Evolutionary conservation across 2,113 vertebrate species (phyloP).

Genomic region (Myrmecobius fasciatus): DNA sequence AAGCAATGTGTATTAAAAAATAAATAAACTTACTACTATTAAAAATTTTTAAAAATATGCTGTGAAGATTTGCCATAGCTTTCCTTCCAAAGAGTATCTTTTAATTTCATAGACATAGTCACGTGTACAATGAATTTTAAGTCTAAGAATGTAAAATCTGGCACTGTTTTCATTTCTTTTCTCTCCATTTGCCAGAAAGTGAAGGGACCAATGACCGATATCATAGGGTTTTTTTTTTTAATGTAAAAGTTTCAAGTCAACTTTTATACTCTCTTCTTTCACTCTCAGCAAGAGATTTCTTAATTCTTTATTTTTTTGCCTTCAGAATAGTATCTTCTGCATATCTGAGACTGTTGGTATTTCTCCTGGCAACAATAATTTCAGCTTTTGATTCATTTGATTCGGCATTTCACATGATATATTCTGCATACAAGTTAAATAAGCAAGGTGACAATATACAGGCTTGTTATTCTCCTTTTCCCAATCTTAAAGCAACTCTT

Average conservation of each 20-base stretch:
- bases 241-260: neutral
- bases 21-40: no score
- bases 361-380: neutral
- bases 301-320: neutral
- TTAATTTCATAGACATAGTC: neutral
- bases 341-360: neutral
- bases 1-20: no score
- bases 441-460: neutral
- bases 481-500: neutral
- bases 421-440: neutral
- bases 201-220: neutral
- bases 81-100: neutral
- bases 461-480: neutral
- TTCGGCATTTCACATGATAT: neutral
- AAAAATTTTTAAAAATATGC: neutral
- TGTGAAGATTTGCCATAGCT: no score
- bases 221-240: neutral
- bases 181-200: neutral
- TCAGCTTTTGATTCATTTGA: neutral
- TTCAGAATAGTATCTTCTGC: neutral
- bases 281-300: neutral
- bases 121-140: neutral
- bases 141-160: neutral
- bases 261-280: neutral
- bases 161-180: neutral